Percentiles rank a stretch among this genome's conserved stretches.
Conservation (phyloP, 2,888 invertebrate species). For the Synanthedon andrenaeformis region DNA sequence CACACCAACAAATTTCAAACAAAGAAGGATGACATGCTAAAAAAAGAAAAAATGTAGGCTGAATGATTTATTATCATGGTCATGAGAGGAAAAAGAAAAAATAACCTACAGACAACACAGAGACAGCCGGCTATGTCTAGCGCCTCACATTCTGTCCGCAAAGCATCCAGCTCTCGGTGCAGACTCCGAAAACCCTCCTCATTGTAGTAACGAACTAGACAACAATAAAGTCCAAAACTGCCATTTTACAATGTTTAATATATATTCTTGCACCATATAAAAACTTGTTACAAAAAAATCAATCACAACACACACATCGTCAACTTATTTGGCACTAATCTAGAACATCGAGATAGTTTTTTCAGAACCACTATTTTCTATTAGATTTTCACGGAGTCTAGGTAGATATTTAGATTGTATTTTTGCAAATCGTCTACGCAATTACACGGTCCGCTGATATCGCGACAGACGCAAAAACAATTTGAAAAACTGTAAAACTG, state of each 20-base stretch:
- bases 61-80: not conserved
- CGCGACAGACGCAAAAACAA: conserved; percentile 13
- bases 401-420: conserved; percentile 23
- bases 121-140: conserved; percentile 40
- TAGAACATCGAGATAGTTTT: conserved; percentile 22
- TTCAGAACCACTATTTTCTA: too few species aligned
- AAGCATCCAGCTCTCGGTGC: conserved; percentile 64
- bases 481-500: conserved; percentile 15
- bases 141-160: conserved; percentile 68
- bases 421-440: conserved; percentile 16
- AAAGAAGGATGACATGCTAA: not conserved
- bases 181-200: conserved; percentile 68
- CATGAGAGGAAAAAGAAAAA: conserved; percentile 11
- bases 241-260: conserved; percentile 21
- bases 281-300: not conserved
- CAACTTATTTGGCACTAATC: conserved; percentile 30
- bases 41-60: not conserved
- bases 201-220: conserved; percentile 28
- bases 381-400: too few species aligned
- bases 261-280: not conserved
- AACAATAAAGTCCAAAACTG: conserved; percentile 25
- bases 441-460: conserved; percentile 24
- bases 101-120: conserved; percentile 68
- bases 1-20: not conserved
- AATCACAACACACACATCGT: not conserved